phyloP scores from a whole-genome alignment of 2,888 invertebrate species.

The Chaetoderma sp. region DNA sequence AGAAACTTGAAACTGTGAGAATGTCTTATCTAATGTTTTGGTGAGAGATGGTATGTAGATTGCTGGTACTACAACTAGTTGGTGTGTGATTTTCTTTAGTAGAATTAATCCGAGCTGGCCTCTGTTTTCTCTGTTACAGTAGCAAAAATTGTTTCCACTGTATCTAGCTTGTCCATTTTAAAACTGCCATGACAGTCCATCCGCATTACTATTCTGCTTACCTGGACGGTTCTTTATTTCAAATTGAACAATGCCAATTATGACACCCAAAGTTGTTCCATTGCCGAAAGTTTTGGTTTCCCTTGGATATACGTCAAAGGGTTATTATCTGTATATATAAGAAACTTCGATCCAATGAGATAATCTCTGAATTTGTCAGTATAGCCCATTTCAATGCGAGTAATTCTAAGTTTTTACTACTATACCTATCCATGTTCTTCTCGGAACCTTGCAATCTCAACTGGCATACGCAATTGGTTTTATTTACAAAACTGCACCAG shows the following conservation, averaged over 20 bases:
- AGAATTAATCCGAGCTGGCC: too few relatives aligned
- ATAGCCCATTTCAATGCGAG: slow-evolving; percentile 23
- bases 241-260: slow-evolving; percentile 1
- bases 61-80: too few relatives aligned
- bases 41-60: too few relatives aligned
- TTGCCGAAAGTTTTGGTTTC: neutral
- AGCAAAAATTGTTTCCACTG: too few relatives aligned
- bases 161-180: too few relatives aligned
- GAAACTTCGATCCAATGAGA: neutral
- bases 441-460: slow-evolving; percentile 9
- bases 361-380: slow-evolving; percentile 7
- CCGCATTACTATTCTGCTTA: neutral
- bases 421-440: slow-evolving; percentile 12
- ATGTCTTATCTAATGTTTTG: too few relatives aligned
- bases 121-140: too few relatives aligned
- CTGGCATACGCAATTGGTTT: slow-evolving; percentile 13
- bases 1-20: too few relatives aligned
- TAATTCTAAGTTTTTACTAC: slow-evolving; percentile 24
- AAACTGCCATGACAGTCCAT: neutral
- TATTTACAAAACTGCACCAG: slow-evolving; percentile 4
- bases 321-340: slow-evolving; percentile 2
- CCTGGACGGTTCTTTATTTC: neutral
- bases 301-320: neutral
- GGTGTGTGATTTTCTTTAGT: too few relatives aligned
- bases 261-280: neutral